Percentiles rank a stretch among this genome's conserved stretches.
These are phyloP conservation scores for Slavum lentiscoides DNA, from an alignment of 2,888 invertebrate species.

Conservation along the genomic window DNA sequence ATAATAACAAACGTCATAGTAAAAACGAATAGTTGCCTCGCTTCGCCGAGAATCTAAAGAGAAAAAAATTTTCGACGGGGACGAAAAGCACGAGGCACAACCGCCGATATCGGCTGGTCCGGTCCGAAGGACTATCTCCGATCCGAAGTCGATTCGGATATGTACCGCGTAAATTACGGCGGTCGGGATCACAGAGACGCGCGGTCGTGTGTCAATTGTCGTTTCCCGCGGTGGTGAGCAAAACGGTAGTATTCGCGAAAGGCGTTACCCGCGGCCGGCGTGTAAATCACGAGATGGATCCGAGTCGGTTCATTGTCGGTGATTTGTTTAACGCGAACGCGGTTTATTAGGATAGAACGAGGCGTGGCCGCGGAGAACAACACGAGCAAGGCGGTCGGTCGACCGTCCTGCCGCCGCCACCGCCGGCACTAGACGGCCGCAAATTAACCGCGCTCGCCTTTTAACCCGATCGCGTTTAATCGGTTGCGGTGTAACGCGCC, in stretches of 20 bases:
- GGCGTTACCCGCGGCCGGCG: conserved; percentile 14
- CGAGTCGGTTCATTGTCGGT: conserved; percentile 14
- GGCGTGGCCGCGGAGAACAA: conserved; percentile 39
- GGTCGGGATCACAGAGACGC: background rate
- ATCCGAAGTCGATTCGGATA: background rate
- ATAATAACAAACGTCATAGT: too few relatives aligned
- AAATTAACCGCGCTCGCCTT: conserved; percentile 30
- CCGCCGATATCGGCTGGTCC: too few relatives aligned
- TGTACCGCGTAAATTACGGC: background rate
- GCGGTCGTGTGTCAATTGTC: background rate
- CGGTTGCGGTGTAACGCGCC: conserved; percentile 13
- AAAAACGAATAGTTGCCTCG: too few relatives aligned
- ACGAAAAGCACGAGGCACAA: background rate
- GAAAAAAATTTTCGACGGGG: too few relatives aligned
- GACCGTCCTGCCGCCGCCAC: background rate
- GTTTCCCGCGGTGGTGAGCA: background rate
- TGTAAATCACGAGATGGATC: conserved; percentile 10
- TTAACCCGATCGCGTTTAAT: conserved; percentile 35
- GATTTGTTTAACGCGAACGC: conserved; percentile 18
- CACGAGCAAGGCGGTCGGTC: conserved; percentile 35
- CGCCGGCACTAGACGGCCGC: background rate
- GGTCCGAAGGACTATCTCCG: background rate
- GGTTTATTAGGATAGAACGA: conserved; percentile 17
- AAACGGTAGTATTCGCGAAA: conserved; percentile 16
- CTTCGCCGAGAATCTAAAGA: too few relatives aligned